Conservation (phyloP, 2,797 vertebrate genomes). For the Leucoraja ocellata region DNA sequence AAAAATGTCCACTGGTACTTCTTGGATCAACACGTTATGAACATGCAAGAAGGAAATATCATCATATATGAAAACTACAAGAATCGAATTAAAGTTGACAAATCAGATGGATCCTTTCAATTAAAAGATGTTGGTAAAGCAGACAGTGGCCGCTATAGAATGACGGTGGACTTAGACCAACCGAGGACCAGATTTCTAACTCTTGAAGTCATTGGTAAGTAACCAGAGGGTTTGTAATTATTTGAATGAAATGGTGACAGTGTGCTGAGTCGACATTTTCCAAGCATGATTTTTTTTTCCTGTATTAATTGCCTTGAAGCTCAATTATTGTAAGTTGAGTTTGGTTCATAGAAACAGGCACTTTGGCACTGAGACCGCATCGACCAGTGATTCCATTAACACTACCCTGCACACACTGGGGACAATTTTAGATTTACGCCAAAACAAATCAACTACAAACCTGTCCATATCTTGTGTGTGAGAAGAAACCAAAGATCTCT, state of each 20-base stretch:
- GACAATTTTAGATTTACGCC: too few relatives aligned
- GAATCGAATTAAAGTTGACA: not conserved
- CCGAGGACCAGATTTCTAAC: not conserved
- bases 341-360: too few relatives aligned
- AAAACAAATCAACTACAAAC: too few relatives aligned
- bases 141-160: not conserved
- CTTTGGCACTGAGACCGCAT: too few relatives aligned
- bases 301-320: too few relatives aligned
- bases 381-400: too few relatives aligned
- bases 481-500: too few relatives aligned
- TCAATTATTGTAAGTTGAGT: too few relatives aligned
- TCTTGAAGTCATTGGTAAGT: not conserved
- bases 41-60: accelerated
- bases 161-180: not conserved
- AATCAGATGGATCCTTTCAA: not conserved
- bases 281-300: too few relatives aligned
- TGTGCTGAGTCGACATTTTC: not conserved
- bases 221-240: not conserved
- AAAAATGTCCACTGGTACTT: not conserved
- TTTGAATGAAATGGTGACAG: not conserved
- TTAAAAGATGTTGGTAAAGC: not conserved
- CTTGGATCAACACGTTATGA: not conserved
- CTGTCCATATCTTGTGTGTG: too few relatives aligned
- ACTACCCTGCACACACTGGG: too few relatives aligned
- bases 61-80: not conserved